Conservation (phyloP, 2,113 vertebrate species). For the Eurypyga helias region DNA sequence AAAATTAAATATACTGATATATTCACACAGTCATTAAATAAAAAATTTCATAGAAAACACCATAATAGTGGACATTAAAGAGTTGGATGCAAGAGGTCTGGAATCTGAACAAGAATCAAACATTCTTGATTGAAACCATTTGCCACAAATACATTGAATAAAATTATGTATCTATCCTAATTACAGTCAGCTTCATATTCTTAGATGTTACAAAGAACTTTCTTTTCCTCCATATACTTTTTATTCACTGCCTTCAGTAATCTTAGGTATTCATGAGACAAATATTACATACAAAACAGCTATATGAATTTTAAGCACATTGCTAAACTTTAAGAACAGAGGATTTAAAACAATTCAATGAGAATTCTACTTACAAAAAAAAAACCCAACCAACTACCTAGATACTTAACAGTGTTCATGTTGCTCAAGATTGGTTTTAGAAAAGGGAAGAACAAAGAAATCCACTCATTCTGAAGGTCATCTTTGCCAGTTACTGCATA, state of each 20-base stretch:
- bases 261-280: neutral
- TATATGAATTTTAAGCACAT: neutral
- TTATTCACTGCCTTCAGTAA: neutral
- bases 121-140: neutral
- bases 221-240: neutral
- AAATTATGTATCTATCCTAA: neutral
- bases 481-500: neutral
- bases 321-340: neutral
- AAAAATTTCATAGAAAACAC: neutral
- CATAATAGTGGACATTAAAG: rapidly evolving
- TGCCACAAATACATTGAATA: neutral
- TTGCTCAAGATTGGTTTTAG: neutral
- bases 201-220: neutral
- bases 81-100: rapidly evolving
- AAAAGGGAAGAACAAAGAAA: neutral
- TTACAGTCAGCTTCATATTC: neutral
- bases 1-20: neutral
- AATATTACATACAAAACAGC: neutral
- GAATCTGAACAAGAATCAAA: neutral
- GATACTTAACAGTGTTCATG: neutral
- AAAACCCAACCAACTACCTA: too few relatives aligned
- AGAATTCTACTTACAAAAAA: neutral
- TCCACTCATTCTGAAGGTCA: neutral
- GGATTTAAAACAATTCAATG: neutral
- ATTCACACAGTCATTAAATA: neutral